phyloP scores from a whole-genome alignment of 2,888 invertebrate species.

The Euplexia lucipara region DNA sequence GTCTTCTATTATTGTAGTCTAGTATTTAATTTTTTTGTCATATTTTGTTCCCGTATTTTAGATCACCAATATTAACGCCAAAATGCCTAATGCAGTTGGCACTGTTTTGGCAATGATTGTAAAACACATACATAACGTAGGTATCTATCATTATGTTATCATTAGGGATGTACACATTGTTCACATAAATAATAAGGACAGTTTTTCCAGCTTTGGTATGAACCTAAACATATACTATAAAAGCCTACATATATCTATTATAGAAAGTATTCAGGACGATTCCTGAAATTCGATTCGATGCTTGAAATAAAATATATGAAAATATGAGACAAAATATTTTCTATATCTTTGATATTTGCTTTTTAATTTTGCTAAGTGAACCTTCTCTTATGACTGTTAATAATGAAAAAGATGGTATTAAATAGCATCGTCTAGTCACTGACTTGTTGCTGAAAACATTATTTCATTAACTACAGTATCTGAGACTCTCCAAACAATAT shows the following conservation, averaged over 20 bases:
- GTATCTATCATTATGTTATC: neutral
- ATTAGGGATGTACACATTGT: neutral
- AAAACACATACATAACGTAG: neutral
- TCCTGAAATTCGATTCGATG: neutral
- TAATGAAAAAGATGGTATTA: no score
- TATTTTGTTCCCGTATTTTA: neutral
- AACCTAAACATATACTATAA: no score
- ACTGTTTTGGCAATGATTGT: constrained; percentile 28
- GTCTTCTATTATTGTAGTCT: neutral
- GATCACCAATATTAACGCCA: constrained; percentile 10
- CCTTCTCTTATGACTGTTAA: no score
- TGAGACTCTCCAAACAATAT: no score
- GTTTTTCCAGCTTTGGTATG: neutral
- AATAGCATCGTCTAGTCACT: neutral
- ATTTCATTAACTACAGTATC: no score
- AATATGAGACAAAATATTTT: neutral
- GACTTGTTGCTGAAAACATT: no score
- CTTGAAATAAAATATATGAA: neutral
- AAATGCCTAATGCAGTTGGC: constrained; percentile 15
- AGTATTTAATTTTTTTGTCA: neutral
- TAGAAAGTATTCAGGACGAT: neutral
- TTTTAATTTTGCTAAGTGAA: constrained; percentile 1
- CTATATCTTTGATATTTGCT: constrained; percentile 3
- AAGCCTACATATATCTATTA: neutral
- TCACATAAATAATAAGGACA: neutral